phyloP scores from a whole-genome alignment of 2,888 invertebrate genomes.

The Nycteola revayana region DNA sequence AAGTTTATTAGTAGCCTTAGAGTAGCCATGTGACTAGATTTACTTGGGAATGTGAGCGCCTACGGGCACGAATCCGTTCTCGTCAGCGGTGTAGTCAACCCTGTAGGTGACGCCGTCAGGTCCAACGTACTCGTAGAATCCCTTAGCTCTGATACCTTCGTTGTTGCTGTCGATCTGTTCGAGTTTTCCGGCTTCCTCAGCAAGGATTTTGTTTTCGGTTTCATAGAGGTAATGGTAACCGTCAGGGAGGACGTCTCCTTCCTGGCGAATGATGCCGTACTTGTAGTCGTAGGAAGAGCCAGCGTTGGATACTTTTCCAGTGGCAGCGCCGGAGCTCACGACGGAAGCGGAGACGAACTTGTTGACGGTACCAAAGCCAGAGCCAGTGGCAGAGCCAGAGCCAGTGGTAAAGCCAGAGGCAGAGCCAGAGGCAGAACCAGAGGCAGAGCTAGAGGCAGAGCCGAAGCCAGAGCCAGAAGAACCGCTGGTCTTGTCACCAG shows the following conservation, averaged over 20 bases:
- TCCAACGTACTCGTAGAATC: slow-evolving; percentile 68
- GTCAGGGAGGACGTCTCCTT: slow-evolving; percentile 53
- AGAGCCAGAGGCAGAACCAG: too few species aligned
- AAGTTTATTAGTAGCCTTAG: too few species aligned
- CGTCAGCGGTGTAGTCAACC: slow-evolving; percentile 74
- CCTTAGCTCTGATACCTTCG: slow-evolving; percentile 57
- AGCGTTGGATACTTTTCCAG: slow-evolving; percentile 8
- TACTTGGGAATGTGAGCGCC: slow-evolving; percentile 62
- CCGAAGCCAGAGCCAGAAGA: slow-evolving; percentile 16
- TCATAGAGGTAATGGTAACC: slow-evolving; percentile 75
- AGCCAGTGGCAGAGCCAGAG: slow-evolving; percentile 6
- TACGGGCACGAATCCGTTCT: slow-evolving; percentile 63
- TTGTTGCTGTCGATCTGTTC: slow-evolving; percentile 56
- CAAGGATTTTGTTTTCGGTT: slow-evolving; percentile 75
- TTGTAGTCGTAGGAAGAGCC: slow-evolving; percentile 55
- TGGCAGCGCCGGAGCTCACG: slow-evolving; percentile 6
- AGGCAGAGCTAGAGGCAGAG: slow-evolving; percentile 1
- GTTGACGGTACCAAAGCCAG: slow-evolving; percentile 10
- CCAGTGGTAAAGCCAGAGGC: slow-evolving; percentile 23
- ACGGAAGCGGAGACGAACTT: not conserved
- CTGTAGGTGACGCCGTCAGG: slow-evolving; percentile 73
- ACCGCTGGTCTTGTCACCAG: slow-evolving; percentile 18
- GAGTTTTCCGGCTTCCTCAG: slow-evolving; percentile 66
- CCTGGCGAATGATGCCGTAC: slow-evolving; percentile 69
- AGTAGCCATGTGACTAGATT: slow-evolving; percentile 34